Evolutionary conservation across 2,113 vertebrate species (phyloP).

Genomic region (Vicugna pacos): DNA sequence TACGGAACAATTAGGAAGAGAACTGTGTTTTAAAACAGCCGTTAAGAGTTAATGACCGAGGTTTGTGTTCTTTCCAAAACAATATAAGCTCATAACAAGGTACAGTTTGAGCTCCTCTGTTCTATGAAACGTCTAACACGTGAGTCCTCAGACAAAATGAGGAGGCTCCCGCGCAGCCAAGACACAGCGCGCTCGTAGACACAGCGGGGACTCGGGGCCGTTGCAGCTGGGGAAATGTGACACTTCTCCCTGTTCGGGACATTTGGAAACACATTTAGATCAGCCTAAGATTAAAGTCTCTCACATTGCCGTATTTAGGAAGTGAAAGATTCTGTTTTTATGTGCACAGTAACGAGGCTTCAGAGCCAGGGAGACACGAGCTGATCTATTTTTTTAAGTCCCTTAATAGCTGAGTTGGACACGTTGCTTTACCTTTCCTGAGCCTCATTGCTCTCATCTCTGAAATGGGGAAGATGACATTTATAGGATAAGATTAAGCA

Average conservation of each 20-base stretch:
- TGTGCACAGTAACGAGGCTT: not conserved
- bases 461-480: not conserved
- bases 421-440: not conserved
- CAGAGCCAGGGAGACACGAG: not conserved
- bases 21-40: slow-evolving; percentile 40
- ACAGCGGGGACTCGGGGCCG: not conserved
- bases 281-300: not conserved
- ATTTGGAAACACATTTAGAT: slow-evolving; percentile 8
- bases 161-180: not conserved
- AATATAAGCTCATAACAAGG: not conserved
- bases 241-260: not conserved
- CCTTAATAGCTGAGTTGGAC: not conserved
- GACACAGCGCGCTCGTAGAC: not conserved
- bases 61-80: slow-evolving; percentile 51
- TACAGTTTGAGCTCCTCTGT: not conserved
- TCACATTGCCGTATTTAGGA: slow-evolving; percentile 7
- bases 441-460: not conserved
- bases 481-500: no score
- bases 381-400: not conserved
- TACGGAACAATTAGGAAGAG: slow-evolving; percentile 55
- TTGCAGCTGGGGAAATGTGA: not conserved
- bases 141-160: not conserved
- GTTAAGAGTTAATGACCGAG: slow-evolving; percentile 64
- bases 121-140: not conserved
- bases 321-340: not conserved